A percentile compares a stretch with the other conserved stretches of the same genome.
Conservation (phyloP, 2,113 vertebrate species). For the Bos indicus region DNA sequence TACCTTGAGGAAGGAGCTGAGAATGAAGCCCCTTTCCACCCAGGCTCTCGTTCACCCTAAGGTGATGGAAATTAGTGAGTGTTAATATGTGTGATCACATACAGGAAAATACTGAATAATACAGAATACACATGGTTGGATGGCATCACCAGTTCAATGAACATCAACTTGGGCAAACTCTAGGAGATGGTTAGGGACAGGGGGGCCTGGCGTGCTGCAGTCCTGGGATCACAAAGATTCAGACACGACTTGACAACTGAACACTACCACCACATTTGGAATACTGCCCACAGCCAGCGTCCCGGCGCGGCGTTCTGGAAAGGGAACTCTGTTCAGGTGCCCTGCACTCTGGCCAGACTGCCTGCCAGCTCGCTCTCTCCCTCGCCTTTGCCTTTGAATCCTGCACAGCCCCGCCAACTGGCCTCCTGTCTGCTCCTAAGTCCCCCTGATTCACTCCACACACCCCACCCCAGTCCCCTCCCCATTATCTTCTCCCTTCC, state of each 20-base stretch:
- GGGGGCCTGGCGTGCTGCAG: neutral
- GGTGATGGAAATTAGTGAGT: neutral
- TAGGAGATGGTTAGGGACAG: neutral
- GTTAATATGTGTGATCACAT: neutral
- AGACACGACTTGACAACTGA: neutral
- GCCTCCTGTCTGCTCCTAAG: neutral
- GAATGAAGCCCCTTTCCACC: neutral
- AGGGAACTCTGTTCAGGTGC: neutral
- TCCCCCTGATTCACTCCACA: neutral
- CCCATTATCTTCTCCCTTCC: neutral
- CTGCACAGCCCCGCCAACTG: neutral
- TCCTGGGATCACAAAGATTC: neutral
- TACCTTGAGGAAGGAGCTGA: neutral
- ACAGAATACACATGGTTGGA: neutral
- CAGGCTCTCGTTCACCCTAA: no score
- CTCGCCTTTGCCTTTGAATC: neutral
- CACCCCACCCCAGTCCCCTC: neutral
- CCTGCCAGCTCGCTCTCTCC: neutral
- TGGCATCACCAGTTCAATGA: neutral
- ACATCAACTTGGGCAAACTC: neutral
- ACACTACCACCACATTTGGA: neutral
- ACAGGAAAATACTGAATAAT: no score
- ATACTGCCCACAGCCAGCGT: fast-evolving
- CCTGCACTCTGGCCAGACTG: neutral
- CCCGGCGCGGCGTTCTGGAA: fast-evolving